Base-by-base conservation (phyloP, 2,113 vertebrate genomes). In the Catharus minimus region DNA sequence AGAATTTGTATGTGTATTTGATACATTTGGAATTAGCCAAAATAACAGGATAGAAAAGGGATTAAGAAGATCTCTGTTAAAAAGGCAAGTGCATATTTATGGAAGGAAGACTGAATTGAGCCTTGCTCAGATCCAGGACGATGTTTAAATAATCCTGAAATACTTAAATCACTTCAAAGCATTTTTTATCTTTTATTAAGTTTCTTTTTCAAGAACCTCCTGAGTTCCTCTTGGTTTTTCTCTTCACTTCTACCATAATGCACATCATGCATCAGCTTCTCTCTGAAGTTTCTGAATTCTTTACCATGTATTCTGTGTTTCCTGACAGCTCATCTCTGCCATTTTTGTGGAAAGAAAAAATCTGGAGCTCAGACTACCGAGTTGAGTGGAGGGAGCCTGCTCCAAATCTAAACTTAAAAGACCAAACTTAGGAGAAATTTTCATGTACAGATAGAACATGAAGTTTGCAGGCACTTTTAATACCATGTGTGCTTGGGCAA, bases 111-210 rank as follows among this genome's bases (percentile, higher is more conserved):
- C 49, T 68, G 65, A 87, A 77, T 17, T 74, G 72, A 89, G 64
- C 56, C 13, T 43, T 83, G 66, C 32, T 91, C 5, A 68, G 33
- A 73, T 72, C 53, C 62, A 76, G 43, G 32, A 41, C 0, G 18
- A 53, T 65, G 62, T 88, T 91, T 76, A 88, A 94, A 87, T 89
- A 93, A 89, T 92, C 86, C 69, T 83, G 73, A 81, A 88, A 67
- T 77, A 47, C 76, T 91, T 89, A 79, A 93, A 92, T 61, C 13
- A 76, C 91, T 93, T 93, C 91, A 92, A 92, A 96, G 78, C 9
- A 18, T 75, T 89, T 87, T 87, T 84, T 68, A 72, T 72, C 57
- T 90, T 86, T 81, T 76, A 71, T 81, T 86, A 79, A 79, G 53
- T 67, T 84, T 13, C 72, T 83, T 79, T 38, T 86, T 78, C 69